Evolutionary conservation across 2,113 vertebrate genomes (phyloP), one percentile per base, ranked within the genome.

Genomic region (Lophochroa leadbeateri): DNA sequence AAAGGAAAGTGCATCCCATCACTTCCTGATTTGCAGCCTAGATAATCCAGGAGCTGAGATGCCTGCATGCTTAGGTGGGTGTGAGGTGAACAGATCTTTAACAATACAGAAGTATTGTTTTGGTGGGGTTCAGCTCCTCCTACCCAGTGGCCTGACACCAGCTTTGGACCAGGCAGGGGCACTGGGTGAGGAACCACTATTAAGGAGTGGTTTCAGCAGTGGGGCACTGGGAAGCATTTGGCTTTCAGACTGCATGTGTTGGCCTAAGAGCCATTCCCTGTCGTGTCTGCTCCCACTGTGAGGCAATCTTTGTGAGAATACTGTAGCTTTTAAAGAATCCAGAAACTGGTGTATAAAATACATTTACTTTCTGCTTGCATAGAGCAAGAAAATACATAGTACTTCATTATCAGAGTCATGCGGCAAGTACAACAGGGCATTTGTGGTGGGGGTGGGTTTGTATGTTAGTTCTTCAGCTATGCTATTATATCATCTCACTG

Each of bases 1-100:
- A 70, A 72, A 69, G 61, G 78, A 72, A 91, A 91, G 88, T 0
- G 6, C 92, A 91, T 95, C 88, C 74, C 86, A 89, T 87, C 88
- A 60, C 88, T 92, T 94, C 74, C 94, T 91, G 69, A 75, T 72
- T 64, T 76, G 77, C 90, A 91, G 94, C 88, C 82, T 84, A 63
- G 44, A 44, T 41, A 82, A 71, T 35, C 65, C 60, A 60, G 43
- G 65, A 71, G 44, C 24, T 0, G 1, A 77, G 37, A 50, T 60
- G 87, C 58, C 75, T 91, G 64, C 50, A 63, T 31, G 69, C 53
- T 16, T 13, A 64, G 50, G 50, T 31, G 89, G 61, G 69, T 37
- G 60, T 21, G 74, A 83, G 50, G 70, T 41, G 33, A 86, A 39
- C 46, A 68, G 77, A 64, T 71, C 55, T 63, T 58, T 50, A 91